Evolutionary conservation across 2,797 vertebrate genomes (phyloP).

Genomic region (Sebastes kiyomatsui): DNA sequence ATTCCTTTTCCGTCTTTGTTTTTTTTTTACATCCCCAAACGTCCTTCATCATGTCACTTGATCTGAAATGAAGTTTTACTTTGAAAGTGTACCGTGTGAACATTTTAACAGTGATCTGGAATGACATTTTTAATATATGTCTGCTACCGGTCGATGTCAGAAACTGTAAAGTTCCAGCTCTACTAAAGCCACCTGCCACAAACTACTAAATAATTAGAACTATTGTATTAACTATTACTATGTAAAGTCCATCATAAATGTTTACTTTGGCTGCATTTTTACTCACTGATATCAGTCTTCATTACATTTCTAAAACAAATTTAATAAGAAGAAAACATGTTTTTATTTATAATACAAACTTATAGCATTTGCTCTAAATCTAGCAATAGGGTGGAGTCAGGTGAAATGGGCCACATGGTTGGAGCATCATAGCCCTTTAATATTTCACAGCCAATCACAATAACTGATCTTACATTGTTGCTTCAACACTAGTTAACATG

Average conservation of each 20-base stretch:
- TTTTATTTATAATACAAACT: not conserved
- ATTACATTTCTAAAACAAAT: not conserved
- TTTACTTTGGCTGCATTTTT: not conserved
- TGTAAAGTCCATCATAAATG: not conserved
- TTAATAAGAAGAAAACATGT: not conserved
- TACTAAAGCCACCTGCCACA: not conserved
- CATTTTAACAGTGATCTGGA: not conserved
- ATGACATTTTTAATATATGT: not conserved
- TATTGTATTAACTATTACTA: not conserved
- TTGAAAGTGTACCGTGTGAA: not conserved
- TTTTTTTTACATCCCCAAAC: not conserved
- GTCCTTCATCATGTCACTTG: no score
- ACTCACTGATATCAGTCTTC: not conserved
- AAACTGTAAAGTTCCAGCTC: not conserved
- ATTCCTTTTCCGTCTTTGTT: accelerated
- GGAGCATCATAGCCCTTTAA: no score
- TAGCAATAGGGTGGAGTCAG: not conserved
- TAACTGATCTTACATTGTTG: no score
- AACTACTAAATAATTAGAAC: not conserved
- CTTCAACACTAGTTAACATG: no score
- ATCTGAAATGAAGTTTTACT: not conserved
- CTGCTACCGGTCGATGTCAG: no score
- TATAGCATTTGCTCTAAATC: not conserved
- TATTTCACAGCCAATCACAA: no score
- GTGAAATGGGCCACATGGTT: no score